Base-by-base conservation (phyloP, 2,888 invertebrate species). In the Spialia ferax region DNA sequence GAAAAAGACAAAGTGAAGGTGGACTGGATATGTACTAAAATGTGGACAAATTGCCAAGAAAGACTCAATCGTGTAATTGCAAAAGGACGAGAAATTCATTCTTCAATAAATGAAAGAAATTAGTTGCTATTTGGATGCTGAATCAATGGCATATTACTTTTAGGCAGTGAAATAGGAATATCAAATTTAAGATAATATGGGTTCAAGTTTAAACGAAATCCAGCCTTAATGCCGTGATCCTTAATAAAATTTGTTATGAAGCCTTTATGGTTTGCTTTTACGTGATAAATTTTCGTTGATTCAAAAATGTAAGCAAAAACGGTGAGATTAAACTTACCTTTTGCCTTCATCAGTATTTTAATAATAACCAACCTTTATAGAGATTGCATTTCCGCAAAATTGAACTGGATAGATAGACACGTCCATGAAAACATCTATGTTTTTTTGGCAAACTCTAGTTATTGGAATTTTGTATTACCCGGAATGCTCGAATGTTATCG, bases 401-500 rank as follows among this genome's bases (percentile, higher is more conserved):
- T 18, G 45, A 62, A 35, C 20, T n/a, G 52, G 35, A 52, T 62
- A 10, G 35, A 52, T 62, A 10, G 22, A 32, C 22, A n/a, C 35
- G 38, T 35, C 62, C 35, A 63, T 23, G 18, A 38, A 63, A 63
- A 63, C 38, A 63, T 55, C 32, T 32, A 26, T 42, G 35, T 62
- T 62, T 54, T 54, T 63, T 22, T 63, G 38, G n/a, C 54, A 18
- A 23, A 23, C 63, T 22, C 35, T 50, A 23, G 22, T 35, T 50
- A 52, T 62, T 62, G 35, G 62, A 52, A 35, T 35, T 52, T 35
- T 32, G 52, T 45, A 45, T 61, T 29, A 5, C 22, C 32, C 48
- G 20, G 18, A 29, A 60, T 20, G 20, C 22, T 22, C 22, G 2
- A 22, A 55, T 32, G 15, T 18, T 15, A 20, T 20, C 11, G 11